Evolutionary conservation across 2,888 invertebrate genomes (phyloP).

Genomic region (Acanthosepion esculentum): DNA sequence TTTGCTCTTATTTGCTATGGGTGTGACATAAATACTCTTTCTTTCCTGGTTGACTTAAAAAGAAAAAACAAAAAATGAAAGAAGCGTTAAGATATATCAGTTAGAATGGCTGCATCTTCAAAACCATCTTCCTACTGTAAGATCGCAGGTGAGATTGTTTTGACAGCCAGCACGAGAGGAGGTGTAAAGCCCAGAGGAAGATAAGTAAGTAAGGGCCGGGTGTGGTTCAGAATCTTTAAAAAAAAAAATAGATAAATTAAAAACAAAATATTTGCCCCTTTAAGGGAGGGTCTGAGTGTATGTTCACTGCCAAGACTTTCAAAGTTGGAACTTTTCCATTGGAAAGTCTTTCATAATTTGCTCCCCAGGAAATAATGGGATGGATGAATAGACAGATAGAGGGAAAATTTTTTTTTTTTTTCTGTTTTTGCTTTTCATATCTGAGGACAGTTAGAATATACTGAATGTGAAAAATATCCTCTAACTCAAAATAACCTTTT

Average conservation of each 20-base stretch:
- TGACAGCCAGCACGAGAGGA: neutral
- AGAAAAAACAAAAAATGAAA: too few relatives aligned
- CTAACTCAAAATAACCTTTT: neutral
- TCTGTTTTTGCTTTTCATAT: neutral
- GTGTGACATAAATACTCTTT: too few relatives aligned
- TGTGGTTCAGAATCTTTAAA: neutral
- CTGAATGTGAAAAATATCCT: neutral
- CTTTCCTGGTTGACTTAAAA: too few relatives aligned
- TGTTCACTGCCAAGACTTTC: neutral
- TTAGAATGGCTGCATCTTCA: neutral
- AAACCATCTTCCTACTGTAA: neutral
- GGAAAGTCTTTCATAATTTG: neutral
- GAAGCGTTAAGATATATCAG: neutral
- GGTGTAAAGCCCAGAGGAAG: neutral
- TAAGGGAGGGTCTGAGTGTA: neutral
- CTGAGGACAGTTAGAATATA: neutral
- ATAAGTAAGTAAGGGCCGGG: neutral
- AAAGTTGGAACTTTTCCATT: neutral
- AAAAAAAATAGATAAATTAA: neutral
- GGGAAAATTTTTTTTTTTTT: too few relatives aligned
- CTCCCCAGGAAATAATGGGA: neutral
- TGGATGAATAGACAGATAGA: neutral
- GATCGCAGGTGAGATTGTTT: neutral
- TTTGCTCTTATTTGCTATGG: too few relatives aligned
- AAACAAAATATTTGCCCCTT: neutral